Evolutionary conservation across 2,797 vertebrate genomes (phyloP), one percentile per base, ranked within the genome.

Genomic region (Eulemur albifrons): DNA sequence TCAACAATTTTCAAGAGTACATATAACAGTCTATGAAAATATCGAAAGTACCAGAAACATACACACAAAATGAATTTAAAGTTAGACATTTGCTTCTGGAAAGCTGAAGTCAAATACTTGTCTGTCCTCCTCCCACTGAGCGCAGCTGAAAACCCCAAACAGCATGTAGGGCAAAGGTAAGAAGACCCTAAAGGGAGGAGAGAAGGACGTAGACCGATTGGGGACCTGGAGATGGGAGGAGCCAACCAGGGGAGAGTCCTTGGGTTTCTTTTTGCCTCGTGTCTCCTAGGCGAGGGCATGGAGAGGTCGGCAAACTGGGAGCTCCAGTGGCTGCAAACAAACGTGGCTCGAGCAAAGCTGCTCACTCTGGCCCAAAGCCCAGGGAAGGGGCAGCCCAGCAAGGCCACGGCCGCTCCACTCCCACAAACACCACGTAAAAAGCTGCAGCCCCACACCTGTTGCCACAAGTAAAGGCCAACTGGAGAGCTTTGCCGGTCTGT

Each of bases 341-440:
- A 9, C 32, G 5, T 7, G n/a, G 12, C 52, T 38, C 15, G 4
- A 4, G 40, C 8, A 50, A 45, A 79, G 63, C 48, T 23, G 1
- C 0, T 23, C 13, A 5, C 43, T 48, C 27, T 15, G 2, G 17
- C 18, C 18, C 40, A 27, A 76, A 40, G 30, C 15, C 43, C 21
- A 38, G 13, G 17, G 30, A 30, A 54, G 35, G 48, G 50, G 11
- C 73, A 59, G 61, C 38, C 57, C 11, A n/a, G 35, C 25, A 12
- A 14, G 11, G 4, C 8, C 5, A 32, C 2, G 40, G 25, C 40
- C 2, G 0, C 25, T 75, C 1, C 2, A 7, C 32, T 40, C n/a
- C 61, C 45, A 8, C 5, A n/a, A 27, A 18, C 32, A n/a, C 10
- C 38, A 2, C 23, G 7, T 12, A 4, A 8, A 14, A 2, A 1